Evolutionary conservation across 35 echinoderm and acorn worm species (phyloP), one percentile per base, ranked within the genome.

Genomic region (Diadema setosum): DNA sequence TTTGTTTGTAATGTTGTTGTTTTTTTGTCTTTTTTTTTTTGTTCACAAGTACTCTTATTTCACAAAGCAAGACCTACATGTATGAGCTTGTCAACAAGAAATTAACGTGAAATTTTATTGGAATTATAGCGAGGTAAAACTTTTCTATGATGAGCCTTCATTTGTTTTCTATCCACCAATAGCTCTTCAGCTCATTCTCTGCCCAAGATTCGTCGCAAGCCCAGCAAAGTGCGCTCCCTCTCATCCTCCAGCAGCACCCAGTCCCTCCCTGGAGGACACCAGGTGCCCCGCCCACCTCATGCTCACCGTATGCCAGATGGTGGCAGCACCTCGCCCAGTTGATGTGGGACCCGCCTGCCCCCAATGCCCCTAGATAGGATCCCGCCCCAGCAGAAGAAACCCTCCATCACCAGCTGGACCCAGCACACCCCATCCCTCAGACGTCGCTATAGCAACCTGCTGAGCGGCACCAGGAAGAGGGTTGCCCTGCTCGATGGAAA

Each of bases 111-210:
- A 84, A 84, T 30, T 70, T 84, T 2, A 2, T 20, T 33, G 82
- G 31, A 16, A 69, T 14, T 65, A 23, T 69, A 5, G 15, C 18
- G 45, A 30, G n/a, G 17, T 30, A 46, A 12, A 30, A 80, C 25
- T 6, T 0, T 32, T 17, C 23, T 39, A 21, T 36, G 0, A 41
- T 8, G 7, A 18, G 8, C 1, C 17, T 18, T 15, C 5, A 3
- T 67, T 67, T 67, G 9, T 11, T 67, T 67, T 34, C 26, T 32
- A 11, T 81, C 49, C 2, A 32, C 58, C 42, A 39, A 3, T 80
- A 97, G 95, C 55, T 91, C 88, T 9, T 93, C 91, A 0, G 87
- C 88, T 41, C 70, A 91, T 43, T 84, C 87, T 59, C 65, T 97
- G 27, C 91, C 95, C 3, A 97, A 97, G 81, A 93, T 97, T 64